phyloP scores from a whole-genome alignment of 1,140 invertebrate genomes.

The Drosophila elegans region DNA sequence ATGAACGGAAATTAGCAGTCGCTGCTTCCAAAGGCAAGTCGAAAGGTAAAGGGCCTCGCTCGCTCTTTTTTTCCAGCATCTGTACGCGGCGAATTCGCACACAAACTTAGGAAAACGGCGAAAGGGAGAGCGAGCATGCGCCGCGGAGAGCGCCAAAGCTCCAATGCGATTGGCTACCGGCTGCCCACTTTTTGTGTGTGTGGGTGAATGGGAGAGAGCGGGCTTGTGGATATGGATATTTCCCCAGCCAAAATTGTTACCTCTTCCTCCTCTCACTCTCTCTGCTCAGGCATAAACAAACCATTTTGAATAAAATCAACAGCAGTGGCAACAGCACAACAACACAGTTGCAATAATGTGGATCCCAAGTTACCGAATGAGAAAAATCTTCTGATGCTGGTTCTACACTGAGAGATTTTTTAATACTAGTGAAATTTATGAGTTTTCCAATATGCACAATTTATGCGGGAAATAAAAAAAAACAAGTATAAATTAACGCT shows the following conservation, averaged over 20 bases:
- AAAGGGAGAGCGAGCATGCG: conserved; percentile 49
- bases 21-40: conserved; percentile 31
- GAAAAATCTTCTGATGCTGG: conserved; percentile 25
- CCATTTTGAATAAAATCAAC: conserved; percentile 83
- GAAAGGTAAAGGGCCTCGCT: conserved; percentile 71
- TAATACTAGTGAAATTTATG: background rate
- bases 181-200: conserved; percentile 3
- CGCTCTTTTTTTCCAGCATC: conserved; percentile 5
- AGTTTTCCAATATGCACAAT: too few relatives aligned
- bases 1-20: conserved; percentile 82
- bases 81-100: conserved; percentile 38
- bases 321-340: conserved; percentile 24
- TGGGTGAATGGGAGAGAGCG: conserved; percentile 29
- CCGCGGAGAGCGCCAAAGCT: conserved; percentile 57
- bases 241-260: conserved; percentile 34
- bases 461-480: too few relatives aligned
- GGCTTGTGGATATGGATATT: conserved; percentile 29
- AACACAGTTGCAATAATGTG: conserved; percentile 49
- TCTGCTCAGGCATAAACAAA: conserved; percentile 73
- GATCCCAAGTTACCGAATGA: conserved; percentile 50
- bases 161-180: conserved; percentile 57
- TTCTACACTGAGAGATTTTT: conserved; percentile 1
- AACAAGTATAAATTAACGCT: too few relatives aligned
- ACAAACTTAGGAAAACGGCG: background rate
- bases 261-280: conserved; percentile 21